Evolutionary conservation across 2,888 invertebrate species (phyloP), one percentile per base, ranked within the genome.

Genomic region (Cephus rjabovi): DNA sequence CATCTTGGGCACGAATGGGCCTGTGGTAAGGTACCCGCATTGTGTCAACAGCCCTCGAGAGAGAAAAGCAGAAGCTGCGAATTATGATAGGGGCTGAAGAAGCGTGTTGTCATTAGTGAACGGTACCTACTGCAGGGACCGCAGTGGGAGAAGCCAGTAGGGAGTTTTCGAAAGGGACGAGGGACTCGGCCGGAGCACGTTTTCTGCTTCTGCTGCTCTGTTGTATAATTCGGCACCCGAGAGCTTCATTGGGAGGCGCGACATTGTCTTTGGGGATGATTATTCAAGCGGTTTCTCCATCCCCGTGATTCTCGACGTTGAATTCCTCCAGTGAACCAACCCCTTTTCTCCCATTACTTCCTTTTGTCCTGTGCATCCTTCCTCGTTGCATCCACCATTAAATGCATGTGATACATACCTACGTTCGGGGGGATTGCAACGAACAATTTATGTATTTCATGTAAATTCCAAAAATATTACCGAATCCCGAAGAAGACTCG

Each of bases 31-130:
- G 87, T 86, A 85, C 90, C 90, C 90, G 90, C 89, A 90, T 90
- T 89, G 88, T 89, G 88, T 87, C 89, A 89, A 89, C 87, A 88
- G 85, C 87, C 87, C 88, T 87, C 86, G 79, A 82, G 75, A 80
- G 74, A 75, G 75, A 77, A 68, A 86, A 87, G 84, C 88, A 88
- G 88, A 89, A 90, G 88, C 88, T 88, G 88, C 89, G 88, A 90
- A 90, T 91, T 90, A 90, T 89, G 88, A 91, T 90, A 89, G 89
- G 90, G 90, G 90, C 87, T 83, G 81, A 81, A 84, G 83, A 85
- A 83, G 81, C 87, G 84, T 83, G 85, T 87, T 88, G 87, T 88
- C 88, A 88, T 88, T 88, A 88, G 86, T 83, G 85, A 30, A 81
- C 79, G 82, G 79, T 70, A 23, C 56, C 56, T 56, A 56, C 56